These are phyloP conservation scores for Sylvia borin DNA, from an alignment of 2,797 vertebrate genomes.

Conservation along the genomic window DNA sequence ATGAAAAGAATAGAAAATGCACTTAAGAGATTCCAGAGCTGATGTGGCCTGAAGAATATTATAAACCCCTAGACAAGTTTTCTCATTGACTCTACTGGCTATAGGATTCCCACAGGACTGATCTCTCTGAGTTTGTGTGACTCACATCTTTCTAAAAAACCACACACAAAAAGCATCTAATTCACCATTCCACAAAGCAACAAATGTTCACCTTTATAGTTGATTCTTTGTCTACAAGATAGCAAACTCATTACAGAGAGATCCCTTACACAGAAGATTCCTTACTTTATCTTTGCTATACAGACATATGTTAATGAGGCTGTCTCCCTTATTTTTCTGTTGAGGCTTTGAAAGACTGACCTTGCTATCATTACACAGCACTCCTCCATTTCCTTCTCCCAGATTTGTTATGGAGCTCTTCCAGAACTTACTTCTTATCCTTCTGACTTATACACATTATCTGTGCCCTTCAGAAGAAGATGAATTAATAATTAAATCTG, in stretches of 20 bases:
- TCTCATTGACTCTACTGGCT: neutral
- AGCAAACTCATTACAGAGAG: neutral
- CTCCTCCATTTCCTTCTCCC: neutral
- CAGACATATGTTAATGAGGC: neutral
- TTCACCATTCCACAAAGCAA: neutral
- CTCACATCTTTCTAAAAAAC: neutral
- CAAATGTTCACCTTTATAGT: neutral
- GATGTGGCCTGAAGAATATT: neutral
- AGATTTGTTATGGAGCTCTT: neutral
- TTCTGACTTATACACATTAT: neutral
- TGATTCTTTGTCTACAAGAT: neutral
- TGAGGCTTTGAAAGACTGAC: neutral
- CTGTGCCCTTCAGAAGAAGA: neutral
- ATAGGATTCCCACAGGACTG: neutral
- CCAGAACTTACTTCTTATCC: neutral
- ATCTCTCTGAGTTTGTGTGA: neutral
- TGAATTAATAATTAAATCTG: neutral
- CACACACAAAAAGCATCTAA: neutral
- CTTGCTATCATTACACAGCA: neutral
- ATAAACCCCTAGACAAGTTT: neutral
- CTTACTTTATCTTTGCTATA: neutral
- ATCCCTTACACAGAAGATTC: neutral
- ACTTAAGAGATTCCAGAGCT: neutral
- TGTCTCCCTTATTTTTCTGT: neutral
- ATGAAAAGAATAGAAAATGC: conserved; percentile 24